phyloP scores from a whole-genome alignment of 2,888 invertebrate genomes.

The Kuschelorhynchus macadamiae region DNA sequence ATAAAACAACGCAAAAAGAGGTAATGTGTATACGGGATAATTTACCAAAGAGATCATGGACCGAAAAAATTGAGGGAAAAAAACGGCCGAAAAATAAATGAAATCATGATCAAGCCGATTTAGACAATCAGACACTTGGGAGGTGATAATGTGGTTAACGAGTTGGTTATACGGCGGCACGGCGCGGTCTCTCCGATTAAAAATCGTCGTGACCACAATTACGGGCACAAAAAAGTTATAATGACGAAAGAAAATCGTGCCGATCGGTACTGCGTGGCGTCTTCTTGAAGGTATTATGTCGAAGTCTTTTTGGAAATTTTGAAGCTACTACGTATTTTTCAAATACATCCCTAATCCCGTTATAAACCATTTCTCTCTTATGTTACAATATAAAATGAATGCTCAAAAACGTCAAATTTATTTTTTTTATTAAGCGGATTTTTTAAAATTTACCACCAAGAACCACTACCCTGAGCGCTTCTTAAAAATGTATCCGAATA shows the following conservation, averaged over 20 bases:
- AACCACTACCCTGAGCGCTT: no score
- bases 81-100: constrained; percentile 31
- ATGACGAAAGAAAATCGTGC: constrained; percentile 24
- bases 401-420: no score
- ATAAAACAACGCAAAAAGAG: no score
- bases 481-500: no score
- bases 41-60: no score
- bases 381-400: no score
- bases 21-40: no score
- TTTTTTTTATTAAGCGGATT: no score
- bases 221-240: constrained; percentile 43
- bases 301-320: neutral
- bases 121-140: constrained; percentile 37
- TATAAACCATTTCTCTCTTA: no score
- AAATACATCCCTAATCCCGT: no score
- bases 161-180: constrained; percentile 19
- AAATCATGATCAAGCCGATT: constrained; percentile 27
- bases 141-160: constrained; percentile 48
- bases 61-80: neutral
- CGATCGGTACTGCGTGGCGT: neutral
- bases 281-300: neutral
- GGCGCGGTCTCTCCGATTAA: constrained; percentile 33
- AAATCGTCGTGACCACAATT: constrained; percentile 45
- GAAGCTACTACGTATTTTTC: constrained; percentile 30
- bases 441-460: no score